Evolutionary conservation across 2,888 invertebrate genomes (phyloP).

Genomic region (Odontomyia ornata): DNA sequence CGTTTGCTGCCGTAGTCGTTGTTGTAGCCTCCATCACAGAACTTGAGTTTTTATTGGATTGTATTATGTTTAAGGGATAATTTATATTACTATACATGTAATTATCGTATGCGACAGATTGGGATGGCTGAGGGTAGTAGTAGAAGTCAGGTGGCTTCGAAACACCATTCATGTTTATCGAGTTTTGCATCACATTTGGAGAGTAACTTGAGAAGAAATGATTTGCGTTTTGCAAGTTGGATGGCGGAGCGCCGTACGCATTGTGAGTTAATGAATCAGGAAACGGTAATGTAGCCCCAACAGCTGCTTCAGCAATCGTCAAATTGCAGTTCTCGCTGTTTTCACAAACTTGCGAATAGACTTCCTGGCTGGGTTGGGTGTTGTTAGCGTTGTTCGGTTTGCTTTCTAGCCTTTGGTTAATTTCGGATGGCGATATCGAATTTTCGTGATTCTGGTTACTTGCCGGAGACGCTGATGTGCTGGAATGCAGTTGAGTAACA

Average conservation of each 20-base stretch:
- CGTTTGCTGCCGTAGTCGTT: background rate
- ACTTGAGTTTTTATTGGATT: constrained; percentile 34
- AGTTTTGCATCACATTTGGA: constrained; percentile 30
- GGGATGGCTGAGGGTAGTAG: constrained; percentile 60
- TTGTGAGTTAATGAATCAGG: background rate
- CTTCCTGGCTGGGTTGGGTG: background rate
- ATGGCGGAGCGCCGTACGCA: background rate
- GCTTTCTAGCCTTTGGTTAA: background rate
- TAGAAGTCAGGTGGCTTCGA: constrained; percentile 64
- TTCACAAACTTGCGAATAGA: background rate
- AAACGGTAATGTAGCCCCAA: background rate
- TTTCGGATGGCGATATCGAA: background rate
- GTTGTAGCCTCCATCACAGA: constrained; percentile 35
- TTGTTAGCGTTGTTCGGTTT: constrained; percentile 16
- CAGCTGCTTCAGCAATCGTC: background rate
- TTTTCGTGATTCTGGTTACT: constrained; percentile 4
- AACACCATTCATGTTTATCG: constrained; percentile 52
- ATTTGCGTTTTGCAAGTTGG: constrained; percentile 26
- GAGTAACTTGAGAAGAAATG: constrained; percentile 31
- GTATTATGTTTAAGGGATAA: constrained; percentile 11
- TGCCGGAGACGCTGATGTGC: constrained; percentile 16
- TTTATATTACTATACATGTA: constrained; percentile 59
- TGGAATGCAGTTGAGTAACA: constrained; percentile 56
- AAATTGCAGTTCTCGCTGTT: constrained; percentile 27
- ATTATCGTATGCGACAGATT: constrained; percentile 60